A percentile compares a stretch with the other conserved stretches of the same genome.
Conservation (phyloP, 1,140 invertebrate genomes). For the Drosophila tristis region DNA sequence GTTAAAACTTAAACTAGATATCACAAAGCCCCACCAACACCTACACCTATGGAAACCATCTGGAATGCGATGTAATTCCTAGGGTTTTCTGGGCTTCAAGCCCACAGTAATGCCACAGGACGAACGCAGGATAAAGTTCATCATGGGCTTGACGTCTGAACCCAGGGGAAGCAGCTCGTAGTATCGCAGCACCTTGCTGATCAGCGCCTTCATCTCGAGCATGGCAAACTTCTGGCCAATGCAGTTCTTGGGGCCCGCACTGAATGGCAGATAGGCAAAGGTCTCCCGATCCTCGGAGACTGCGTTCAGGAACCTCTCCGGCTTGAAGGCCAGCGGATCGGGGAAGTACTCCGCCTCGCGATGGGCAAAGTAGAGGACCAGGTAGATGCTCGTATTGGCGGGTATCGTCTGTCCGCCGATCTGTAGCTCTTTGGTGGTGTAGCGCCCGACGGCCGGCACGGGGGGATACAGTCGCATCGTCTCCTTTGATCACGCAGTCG, state of each 20-base stretch:
- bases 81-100: constrained; percentile 32
- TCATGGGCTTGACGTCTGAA: constrained; percentile 49
- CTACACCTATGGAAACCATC: background rate
- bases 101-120: constrained; percentile 51
- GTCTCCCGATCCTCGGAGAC: constrained; percentile 67
- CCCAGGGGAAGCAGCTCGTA: constrained; percentile 84
- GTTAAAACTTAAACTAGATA: constrained; percentile 4
- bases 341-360: constrained; percentile 59
- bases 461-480: constrained; percentile 85
- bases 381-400: constrained; percentile 67
- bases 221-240: constrained; percentile 92
- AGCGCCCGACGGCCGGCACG: constrained; percentile 85
- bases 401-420: constrained; percentile 52
- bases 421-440: constrained; percentile 76
- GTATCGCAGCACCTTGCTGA: constrained; percentile 87
- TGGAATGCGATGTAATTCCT: background rate
- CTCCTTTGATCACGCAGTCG: constrained; percentile 86
- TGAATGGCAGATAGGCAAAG: constrained; percentile 87
- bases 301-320: constrained; percentile 87
- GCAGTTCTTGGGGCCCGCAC: constrained; percentile 87
- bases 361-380: constrained; percentile 75
- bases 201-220: constrained; percentile 89
- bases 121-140: constrained; percentile 69
- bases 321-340: constrained; percentile 85
- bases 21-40: constrained; percentile 19